Evolutionary conservation across 2,888 invertebrate genomes (phyloP), one percentile per base, ranked within the genome.

Genomic region (Drosophila ustulata): DNA sequence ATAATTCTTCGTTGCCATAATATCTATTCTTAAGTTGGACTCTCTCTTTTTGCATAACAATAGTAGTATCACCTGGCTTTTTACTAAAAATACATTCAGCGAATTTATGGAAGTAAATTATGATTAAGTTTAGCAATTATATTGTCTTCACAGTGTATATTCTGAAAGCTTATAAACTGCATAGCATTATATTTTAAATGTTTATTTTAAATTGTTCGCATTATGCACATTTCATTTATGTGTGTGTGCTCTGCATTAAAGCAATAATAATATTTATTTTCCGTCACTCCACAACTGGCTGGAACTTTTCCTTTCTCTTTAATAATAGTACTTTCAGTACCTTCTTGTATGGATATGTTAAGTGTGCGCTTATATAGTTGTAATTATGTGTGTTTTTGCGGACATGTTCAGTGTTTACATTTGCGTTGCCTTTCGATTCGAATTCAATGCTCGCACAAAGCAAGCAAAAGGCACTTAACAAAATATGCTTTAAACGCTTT

Each of bases 401-500:
- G 13, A 41, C n/a, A 43, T 45, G 46, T 28, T 57, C 3, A 11
- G 25, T 13, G 9, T 26, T 45, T 55, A 37, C 53, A 58, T 51
- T 51, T 59, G 34, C 52, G 55, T 76, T 76, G 65, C 65, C 65
- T 75, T 81, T 76, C 68, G 71, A 74, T 82, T 80, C 80, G 70
- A 61, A 74, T 84, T 68, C 49, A 58, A 65, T 65, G 75, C 70
- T 66, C 47, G 41, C 59, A 51, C 62, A 58, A 63, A 55, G 57
- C 61, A 43, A 50, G 26, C 58, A 50, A 71, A 71, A 71, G 61
- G 59, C 75, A 75, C 70, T 76, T 85, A 51, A 65, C 80, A 59
- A 82, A 82, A 85, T 82, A 77, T 88, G 88, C 80, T 66, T 84
- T 85, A 80, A 88, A 66, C 83, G 89, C 75, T 70, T 83, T 75